These are phyloP conservation scores for Agrypnia vestita DNA, from an alignment of 1,140 invertebrate species.

Conservation along the genomic window DNA sequence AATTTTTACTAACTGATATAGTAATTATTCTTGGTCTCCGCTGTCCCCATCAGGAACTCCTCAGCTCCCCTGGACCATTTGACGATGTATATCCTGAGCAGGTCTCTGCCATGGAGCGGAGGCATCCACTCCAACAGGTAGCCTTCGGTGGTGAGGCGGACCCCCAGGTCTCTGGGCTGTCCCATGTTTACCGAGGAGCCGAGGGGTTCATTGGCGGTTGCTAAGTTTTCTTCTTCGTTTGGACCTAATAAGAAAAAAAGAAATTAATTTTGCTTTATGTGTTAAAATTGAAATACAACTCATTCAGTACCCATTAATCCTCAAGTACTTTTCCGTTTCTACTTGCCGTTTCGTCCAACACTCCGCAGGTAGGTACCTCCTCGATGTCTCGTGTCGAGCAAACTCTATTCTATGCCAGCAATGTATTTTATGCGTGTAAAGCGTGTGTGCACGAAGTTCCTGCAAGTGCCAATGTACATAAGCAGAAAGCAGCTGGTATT, in stretches of 20 bases:
- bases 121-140: conserved; percentile 83
- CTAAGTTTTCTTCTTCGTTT: conserved; percentile 22
- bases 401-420: no score
- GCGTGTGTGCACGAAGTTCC: no score
- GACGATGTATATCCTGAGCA: conserved; percentile 75
- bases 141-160: conserved; percentile 76
- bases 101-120: conserved; percentile 75
- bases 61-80: conserved; percentile 76
- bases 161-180: conserved; percentile 79
- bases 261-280: background rate
- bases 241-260: background rate
- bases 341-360: no score
- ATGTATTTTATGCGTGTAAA: no score
- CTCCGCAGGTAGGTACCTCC: no score
- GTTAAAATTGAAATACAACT: no score
- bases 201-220: conserved; percentile 23
- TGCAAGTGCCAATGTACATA: no score
- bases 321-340: no score
- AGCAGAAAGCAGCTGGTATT: no score
- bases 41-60: conserved; percentile 74
- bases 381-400: no score
- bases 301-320: no score
- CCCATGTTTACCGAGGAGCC: conserved; percentile 70
- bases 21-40: conserved; percentile 76
- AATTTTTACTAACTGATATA: conserved; percentile 42